Evolutionary conservation across 2,797 vertebrate species (phyloP).

Genomic region (Peromyscus aztecus): DNA sequence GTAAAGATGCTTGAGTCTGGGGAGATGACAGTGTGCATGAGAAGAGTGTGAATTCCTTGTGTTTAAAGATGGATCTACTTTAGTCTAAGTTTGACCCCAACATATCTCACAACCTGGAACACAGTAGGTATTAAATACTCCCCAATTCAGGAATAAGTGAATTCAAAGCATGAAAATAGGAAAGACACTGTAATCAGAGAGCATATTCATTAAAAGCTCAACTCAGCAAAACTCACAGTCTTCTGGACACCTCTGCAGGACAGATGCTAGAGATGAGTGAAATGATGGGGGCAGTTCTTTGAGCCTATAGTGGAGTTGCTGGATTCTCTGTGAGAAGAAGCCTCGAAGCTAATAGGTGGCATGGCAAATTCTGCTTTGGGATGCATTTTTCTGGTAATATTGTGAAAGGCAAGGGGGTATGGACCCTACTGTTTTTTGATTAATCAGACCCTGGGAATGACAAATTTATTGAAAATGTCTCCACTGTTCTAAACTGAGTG

Average conservation of each 20-base stretch:
- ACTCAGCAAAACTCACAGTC: not conserved
- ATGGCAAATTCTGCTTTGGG: not conserved
- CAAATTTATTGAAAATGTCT: not conserved
- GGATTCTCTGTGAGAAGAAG: not conserved
- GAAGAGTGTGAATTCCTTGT: not conserved
- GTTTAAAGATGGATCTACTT: rapidly evolving
- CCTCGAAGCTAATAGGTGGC: not conserved
- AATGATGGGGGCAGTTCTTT: not conserved
- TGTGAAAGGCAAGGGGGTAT: not conserved
- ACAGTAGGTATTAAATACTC: not conserved
- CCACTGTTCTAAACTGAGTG: not conserved
- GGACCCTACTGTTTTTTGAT: not conserved
- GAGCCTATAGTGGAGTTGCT: not conserved
- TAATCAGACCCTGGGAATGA: not conserved
- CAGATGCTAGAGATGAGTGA: not conserved
- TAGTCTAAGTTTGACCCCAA: not conserved
- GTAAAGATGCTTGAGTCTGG: not conserved
- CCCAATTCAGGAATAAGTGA: not conserved
- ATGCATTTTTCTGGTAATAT: not conserved
- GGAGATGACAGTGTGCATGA: not conserved
- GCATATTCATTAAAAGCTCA: not conserved
- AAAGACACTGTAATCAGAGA: not conserved
- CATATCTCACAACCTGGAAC: not conserved
- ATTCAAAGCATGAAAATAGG: not conserved
- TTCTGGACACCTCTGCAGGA: not conserved